Conservation (phyloP, 2,113 vertebrate species). For the Columba livia region DNA sequence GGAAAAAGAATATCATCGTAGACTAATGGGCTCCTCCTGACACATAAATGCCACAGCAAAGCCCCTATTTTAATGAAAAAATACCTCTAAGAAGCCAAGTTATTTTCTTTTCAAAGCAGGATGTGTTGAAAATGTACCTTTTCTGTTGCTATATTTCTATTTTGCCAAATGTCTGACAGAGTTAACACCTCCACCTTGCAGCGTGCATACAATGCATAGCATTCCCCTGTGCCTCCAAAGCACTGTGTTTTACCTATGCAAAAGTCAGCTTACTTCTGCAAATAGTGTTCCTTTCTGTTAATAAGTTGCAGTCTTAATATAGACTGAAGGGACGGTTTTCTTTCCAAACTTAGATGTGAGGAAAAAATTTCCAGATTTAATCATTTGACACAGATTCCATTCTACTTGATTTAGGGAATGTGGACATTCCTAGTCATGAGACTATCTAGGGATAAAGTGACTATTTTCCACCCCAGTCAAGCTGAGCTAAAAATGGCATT, state of each 20-base stretch:
- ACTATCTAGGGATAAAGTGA: neutral
- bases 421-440: neutral
- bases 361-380: neutral
- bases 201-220: neutral
- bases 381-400: neutral
- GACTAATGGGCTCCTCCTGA: constrained; percentile 46
- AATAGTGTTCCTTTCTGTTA: neutral
- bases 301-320: neutral
- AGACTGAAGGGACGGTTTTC: neutral
- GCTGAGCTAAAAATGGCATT: neutral
- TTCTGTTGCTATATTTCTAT: constrained; percentile 12
- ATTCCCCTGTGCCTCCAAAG: neutral
- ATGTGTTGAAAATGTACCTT: constrained; percentile 33
- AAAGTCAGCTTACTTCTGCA: neutral
- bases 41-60: constrained; percentile 31
- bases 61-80: constrained; percentile 39
- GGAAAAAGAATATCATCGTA: constrained; percentile 31
- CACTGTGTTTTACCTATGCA: neutral
- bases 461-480: neutral
- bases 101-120: constrained; percentile 36
- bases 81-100: constrained; percentile 50
- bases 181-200: constrained; percentile 10
- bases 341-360: neutral
- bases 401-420: neutral
- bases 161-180: constrained; percentile 22